These are phyloP conservation scores for Hymenopus coronatus DNA, from an alignment of 2,888 invertebrate species.

Conservation along the genomic window DNA sequence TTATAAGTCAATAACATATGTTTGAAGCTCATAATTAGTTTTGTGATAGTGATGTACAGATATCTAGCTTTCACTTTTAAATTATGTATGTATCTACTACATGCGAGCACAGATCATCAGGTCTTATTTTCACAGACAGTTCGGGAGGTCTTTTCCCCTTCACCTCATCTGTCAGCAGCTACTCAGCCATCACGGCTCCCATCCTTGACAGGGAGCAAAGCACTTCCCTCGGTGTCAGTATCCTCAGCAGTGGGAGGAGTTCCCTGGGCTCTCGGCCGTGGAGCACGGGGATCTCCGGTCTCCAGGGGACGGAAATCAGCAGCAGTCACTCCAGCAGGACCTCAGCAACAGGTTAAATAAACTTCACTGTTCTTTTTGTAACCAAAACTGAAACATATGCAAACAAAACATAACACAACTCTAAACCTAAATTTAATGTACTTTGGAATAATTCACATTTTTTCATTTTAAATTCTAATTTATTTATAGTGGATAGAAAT, in stretches of 20 bases:
- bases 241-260: constrained; percentile 19
- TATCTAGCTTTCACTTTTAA: neutral
- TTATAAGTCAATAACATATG: no score
- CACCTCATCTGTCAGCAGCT: constrained; percentile 26
- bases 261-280: constrained; percentile 24
- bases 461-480: no score
- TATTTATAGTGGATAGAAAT: no score
- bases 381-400: no score
- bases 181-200: constrained; percentile 26
- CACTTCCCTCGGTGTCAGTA: constrained; percentile 10
- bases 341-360: constrained; percentile 9
- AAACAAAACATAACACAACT: no score
- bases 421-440: no score
- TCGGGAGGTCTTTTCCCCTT: constrained; percentile 50
- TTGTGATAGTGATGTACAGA: no score
- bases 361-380: neutral
- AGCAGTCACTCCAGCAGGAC: constrained; percentile 8
- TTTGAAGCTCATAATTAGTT: no score
- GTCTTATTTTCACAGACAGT: constrained; percentile 55
- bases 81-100: neutral
- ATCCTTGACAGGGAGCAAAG: constrained; percentile 17
- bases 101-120: constrained; percentile 29
- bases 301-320: constrained; percentile 23
- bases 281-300: constrained; percentile 22
- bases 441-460: no score